Percentiles rank a stretch among this genome's conserved stretches.
Conservation (phyloP, 2,113 vertebrate genomes). For the Albula goreensis region DNA sequence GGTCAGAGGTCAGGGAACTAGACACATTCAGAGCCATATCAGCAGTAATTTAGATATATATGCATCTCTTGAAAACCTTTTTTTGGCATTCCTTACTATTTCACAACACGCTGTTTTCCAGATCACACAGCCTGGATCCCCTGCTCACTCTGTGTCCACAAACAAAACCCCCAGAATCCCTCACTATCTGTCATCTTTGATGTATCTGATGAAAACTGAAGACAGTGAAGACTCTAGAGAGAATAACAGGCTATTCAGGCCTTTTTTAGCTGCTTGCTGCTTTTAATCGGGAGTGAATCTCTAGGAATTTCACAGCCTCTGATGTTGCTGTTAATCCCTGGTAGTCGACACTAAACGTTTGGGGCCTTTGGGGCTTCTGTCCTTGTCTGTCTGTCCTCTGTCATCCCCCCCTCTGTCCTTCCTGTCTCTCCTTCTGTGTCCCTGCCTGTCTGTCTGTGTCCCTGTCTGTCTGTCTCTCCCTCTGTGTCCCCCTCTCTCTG, state of each 20-base stretch:
- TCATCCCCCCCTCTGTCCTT: too few relatives aligned
- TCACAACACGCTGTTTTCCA: not conserved
- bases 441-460: too few relatives aligned
- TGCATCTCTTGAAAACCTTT: not conserved
- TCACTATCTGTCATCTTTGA: not conserved
- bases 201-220: not conserved
- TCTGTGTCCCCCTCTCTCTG: too few relatives aligned
- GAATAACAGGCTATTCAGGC: not conserved
- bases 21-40: not conserved
- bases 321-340: not conserved
- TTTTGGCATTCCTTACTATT: not conserved
- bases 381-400: too few relatives aligned
- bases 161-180: not conserved
- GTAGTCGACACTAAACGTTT: too few relatives aligned
- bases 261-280: not conserved
- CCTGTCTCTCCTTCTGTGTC: too few relatives aligned
- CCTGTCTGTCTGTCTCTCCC: too few relatives aligned
- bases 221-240: not conserved
- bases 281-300: not conserved
- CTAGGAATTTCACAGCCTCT: not conserved
- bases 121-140: not conserved
- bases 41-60: not conserved
- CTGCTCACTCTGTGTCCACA: not conserved
- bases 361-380: too few relatives aligned
- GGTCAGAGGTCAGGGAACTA: not conserved